These are phyloP conservation scores for Epinephelus malabaricus DNA, from an alignment of 2,797 vertebrate species.

Conservation along the genomic window DNA sequence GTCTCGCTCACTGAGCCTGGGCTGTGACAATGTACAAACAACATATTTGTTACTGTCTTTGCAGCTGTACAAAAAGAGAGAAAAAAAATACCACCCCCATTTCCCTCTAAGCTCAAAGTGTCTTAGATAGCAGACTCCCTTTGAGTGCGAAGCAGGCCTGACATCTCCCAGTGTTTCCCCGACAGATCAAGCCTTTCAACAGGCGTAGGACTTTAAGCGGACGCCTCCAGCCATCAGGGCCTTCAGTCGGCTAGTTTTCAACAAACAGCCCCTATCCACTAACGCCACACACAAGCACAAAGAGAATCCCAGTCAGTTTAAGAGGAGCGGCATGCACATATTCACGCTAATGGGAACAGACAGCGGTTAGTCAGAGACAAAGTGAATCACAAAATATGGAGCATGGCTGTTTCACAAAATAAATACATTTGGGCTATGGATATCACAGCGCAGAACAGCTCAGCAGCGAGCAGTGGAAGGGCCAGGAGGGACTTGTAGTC, in stretches of 20 bases:
- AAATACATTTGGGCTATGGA: slow-evolving; percentile 80
- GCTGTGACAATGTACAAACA: slow-evolving; percentile 39
- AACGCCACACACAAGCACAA: slow-evolving; percentile 63
- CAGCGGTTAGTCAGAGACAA: slow-evolving; percentile 86
- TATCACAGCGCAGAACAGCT: slow-evolving; percentile 74
- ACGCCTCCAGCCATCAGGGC: slow-evolving; percentile 73
- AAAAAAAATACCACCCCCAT: slow-evolving; percentile 49
- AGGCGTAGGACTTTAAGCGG: slow-evolving; percentile 72
- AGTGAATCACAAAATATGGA: slow-evolving; percentile 86
- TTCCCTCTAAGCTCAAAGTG: slow-evolving; percentile 69
- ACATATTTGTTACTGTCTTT: slow-evolving; percentile 58
- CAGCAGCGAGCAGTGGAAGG: slow-evolving; percentile 64
- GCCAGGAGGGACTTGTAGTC: slow-evolving; percentile 80
- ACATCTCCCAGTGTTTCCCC: slow-evolving; percentile 78
- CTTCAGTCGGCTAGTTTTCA: slow-evolving; percentile 68
- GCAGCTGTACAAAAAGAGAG: slow-evolving; percentile 42
- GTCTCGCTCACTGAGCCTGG: no score
- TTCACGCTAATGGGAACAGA: slow-evolving; percentile 86
- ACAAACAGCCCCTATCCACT: slow-evolving; percentile 71
- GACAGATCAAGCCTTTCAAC: slow-evolving; percentile 78
- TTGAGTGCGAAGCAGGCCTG: slow-evolving; percentile 75
- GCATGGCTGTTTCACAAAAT: slow-evolving; percentile 81
- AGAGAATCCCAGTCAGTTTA: slow-evolving; percentile 69
- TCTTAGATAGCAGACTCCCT: slow-evolving; percentile 71
- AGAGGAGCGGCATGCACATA: slow-evolving; percentile 68